Percentiles rank a stretch among this genome's conserved stretches.
Conservation (phyloP, 1,140 invertebrate genomes). For the Heliconius melpomene region DNA sequence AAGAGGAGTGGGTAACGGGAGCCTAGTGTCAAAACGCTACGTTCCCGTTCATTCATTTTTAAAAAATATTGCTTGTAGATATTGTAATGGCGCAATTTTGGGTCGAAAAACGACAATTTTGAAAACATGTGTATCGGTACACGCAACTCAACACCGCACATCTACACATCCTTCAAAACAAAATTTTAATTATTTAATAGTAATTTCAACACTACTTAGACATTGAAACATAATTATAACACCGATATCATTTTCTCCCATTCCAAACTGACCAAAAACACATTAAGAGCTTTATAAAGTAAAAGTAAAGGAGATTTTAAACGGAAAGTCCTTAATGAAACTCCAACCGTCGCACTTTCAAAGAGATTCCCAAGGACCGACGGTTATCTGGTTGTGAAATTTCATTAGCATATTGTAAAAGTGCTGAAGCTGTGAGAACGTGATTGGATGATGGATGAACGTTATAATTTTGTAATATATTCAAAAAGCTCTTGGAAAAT, state of each 20-base stretch:
- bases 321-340: slow-evolving; percentile 6
- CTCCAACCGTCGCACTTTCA: neutral
- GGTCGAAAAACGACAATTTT: no score
- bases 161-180: no score
- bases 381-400: slow-evolving; percentile 8
- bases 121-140: no score
- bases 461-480: neutral
- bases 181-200: no score
- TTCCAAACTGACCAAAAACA: slow-evolving; percentile 12
- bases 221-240: no score
- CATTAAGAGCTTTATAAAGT: neutral
- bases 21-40: no score
- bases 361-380: slow-evolving; percentile 12
- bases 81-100: no score
- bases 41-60: no score
- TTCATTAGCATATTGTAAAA: slow-evolving; percentile 7
- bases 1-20: no score
- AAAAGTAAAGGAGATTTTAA: neutral
- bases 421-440: neutral
- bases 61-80: no score
- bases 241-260: neutral
- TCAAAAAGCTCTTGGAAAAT: neutral
- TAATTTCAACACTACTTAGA: no score
- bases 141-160: no score
- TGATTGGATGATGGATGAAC: neutral